Base-by-base conservation (phyloP, 2,888 invertebrate genomes). In the Cosmia trapezina region DNA sequence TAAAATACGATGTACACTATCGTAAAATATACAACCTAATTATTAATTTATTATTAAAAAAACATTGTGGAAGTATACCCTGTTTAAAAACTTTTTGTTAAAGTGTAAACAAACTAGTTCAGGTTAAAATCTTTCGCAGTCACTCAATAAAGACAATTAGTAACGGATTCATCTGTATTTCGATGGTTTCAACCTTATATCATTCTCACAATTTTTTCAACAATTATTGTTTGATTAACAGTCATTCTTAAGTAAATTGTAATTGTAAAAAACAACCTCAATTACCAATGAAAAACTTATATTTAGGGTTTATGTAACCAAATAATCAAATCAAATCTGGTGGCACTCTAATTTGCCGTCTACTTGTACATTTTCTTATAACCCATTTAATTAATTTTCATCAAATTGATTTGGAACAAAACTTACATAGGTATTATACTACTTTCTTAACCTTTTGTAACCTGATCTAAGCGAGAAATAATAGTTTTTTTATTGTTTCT, bases 21-120 rank as follows among this genome's bases (percentile, higher is more conserved):
- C 12, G 22, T 66, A 57, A 73, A 73, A 77, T 8, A 22, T 57
- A 43, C 41, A 56, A 73, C 14, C 22, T 49, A 12, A 76, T 17
- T 56, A 64, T 49, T 76, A 54, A n/a, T n/a, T n/a, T n/a, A n/a
- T n/a, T n/a, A n/a, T n/a, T n/a, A n/a, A n/a, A 47, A 17, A 28
- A 64, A 56, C 41, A 65, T 43, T 56, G 41, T 64, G n/a, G 1
- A 28, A 28, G 28, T 37, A 43, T 43, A 19, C 7, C 6, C 41
- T 33, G 22, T 37, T 68, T 19, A 7, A 54, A 54, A 37, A 53
- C 5, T 19, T 45, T 49, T 28, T 28, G 5, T 11, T 68, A 7
- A 49, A 28, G 6, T 22, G 4, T 28, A 22, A 37, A 19, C 9
- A 49, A 47, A 67, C 8, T 6, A 19, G 1, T 65, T 66, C 9